Evolutionary conservation across 2,797 vertebrate genomes (phyloP).

Genomic region (Margarornis squamiger): DNA sequence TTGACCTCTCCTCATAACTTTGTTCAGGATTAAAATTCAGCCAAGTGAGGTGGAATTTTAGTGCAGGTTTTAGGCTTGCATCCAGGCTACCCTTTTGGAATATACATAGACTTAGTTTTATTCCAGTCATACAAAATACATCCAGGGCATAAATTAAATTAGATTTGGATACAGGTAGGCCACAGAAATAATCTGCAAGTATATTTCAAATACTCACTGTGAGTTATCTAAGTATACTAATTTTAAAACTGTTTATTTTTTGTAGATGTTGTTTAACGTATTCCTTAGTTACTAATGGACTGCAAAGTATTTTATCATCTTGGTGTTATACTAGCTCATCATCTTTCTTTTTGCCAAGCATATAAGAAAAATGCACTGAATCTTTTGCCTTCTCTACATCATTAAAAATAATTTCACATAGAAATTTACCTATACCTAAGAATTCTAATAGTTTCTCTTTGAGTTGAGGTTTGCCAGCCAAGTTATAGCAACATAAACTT

Average conservation of each 20-base stretch:
- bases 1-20: neutral
- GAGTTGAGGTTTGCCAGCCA: neutral
- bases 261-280: neutral
- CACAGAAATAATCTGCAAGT: neutral
- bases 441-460: neutral
- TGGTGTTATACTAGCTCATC: neutral
- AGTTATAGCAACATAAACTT: neutral
- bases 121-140: neutral
- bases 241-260: neutral
- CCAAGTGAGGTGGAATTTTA: neutral
- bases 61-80: neutral
- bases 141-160: neutral
- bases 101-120: neutral
- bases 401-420: neutral
- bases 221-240: neutral
- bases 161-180: neutral
- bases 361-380: neutral
- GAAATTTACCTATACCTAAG: neutral
- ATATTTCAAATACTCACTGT: neutral
- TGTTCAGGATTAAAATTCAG: neutral
- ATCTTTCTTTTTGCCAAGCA: neutral
- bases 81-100: neutral
- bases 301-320: neutral
- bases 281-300: constrained; percentile 13
- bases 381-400: neutral